Conservation (phyloP, 2,888 invertebrate species). For the Elysia crispata region DNA sequence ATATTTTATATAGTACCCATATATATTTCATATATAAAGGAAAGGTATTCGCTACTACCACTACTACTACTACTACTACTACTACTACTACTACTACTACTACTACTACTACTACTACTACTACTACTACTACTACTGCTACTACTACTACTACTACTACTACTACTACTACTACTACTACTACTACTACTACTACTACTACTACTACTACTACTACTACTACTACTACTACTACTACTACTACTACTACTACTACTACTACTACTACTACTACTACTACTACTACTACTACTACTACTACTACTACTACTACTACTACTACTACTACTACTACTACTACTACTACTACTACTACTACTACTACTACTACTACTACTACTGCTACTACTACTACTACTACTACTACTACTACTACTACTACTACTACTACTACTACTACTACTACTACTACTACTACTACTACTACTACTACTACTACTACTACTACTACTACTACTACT, state of each 20-base stretch:
- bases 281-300: conserved; percentile 38
- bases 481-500: conserved; percentile 39
- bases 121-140: conserved; percentile 36
- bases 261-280: conserved; percentile 31
- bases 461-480: conserved; percentile 36
- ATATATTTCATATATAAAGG: too few species aligned
- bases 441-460: background rate
- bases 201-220: conserved; percentile 32
- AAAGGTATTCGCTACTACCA: too few species aligned
- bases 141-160: conserved; percentile 24
- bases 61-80: conserved; percentile 10
- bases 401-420: conserved; percentile 35
- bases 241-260: conserved; percentile 36
- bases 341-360: conserved; percentile 42
- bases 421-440: conserved; percentile 36
- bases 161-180: conserved; percentile 19
- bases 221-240: conserved; percentile 27
- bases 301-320: conserved; percentile 40
- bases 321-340: conserved; percentile 38
- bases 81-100: conserved; percentile 19
- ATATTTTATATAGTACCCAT: too few species aligned
- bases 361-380: conserved; percentile 42
- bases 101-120: conserved; percentile 35
- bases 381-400: conserved; percentile 16
- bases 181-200: conserved; percentile 34